Conservation (phyloP, 2,113 vertebrate genomes). For the Macrotus californicus region DNA sequence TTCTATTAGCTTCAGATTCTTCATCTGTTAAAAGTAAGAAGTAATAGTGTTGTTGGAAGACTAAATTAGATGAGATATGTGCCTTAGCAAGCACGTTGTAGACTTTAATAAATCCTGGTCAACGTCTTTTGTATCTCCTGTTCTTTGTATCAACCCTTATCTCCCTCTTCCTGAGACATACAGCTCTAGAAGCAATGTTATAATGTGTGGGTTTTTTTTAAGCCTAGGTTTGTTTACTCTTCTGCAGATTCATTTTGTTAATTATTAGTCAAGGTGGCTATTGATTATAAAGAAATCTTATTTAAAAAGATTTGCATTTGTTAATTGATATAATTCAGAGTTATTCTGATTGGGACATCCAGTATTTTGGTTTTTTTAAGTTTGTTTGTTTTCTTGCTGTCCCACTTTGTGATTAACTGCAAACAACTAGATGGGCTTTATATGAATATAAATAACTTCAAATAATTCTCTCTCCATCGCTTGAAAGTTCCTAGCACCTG, state of each 20-base stretch:
- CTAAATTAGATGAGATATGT: background rate
- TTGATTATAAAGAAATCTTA: background rate
- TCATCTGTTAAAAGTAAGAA: background rate
- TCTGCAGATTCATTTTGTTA: background rate
- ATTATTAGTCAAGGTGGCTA: background rate
- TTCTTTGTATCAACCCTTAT: background rate
- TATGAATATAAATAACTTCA: background rate
- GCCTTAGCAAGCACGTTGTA: background rate
- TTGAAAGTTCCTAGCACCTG: background rate
- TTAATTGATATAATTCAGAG: background rate
- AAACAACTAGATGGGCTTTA: background rate
- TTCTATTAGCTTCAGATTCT: background rate
- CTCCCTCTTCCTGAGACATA: fast-evolving
- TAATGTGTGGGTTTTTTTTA: background rate
- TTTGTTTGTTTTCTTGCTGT: background rate
- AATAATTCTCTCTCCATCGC: background rate
- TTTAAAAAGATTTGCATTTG: background rate
- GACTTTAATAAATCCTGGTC: background rate
- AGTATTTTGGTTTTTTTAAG: background rate
- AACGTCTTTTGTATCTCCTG: background rate
- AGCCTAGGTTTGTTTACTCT: background rate
- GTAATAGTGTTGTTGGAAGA: background rate
- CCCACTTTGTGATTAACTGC: background rate
- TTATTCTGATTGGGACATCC: background rate
- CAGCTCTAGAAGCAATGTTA: background rate